Evolutionary conservation across 2,888 invertebrate genomes (phyloP).

Genomic region (Pseudeuparius sepicola): DNA sequence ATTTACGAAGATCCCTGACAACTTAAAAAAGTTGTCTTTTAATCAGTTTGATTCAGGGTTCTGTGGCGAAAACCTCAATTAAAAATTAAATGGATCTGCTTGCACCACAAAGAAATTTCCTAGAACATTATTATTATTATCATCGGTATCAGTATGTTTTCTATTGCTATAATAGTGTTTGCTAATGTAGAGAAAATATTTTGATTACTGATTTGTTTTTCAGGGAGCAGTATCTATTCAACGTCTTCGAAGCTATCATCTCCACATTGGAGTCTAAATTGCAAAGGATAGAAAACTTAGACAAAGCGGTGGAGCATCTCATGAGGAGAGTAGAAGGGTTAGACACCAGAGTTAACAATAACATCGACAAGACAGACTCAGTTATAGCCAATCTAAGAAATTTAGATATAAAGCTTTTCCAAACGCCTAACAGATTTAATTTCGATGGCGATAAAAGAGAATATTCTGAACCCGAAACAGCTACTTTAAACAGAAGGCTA

Average conservation of each 20-base stretch:
- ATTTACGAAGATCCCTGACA: too few species aligned
- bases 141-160: too few species aligned
- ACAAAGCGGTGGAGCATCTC: slow-evolving; percentile 78
- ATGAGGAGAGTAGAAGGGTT: slow-evolving; percentile 77
- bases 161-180: too few species aligned
- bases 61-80: too few species aligned
- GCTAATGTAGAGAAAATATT: too few species aligned
- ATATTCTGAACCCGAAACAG: slow-evolving; percentile 33
- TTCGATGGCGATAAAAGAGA: slow-evolving; percentile 17
- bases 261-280: slow-evolving; percentile 80
- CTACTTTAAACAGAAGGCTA: slow-evolving; percentile 54
- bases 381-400: slow-evolving; percentile 68
- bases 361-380: slow-evolving; percentile 75
- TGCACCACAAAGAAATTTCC: too few species aligned
- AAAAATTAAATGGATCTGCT: too few species aligned
- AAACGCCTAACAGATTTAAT: slow-evolving; percentile 31
- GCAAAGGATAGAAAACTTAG: slow-evolving; percentile 77
- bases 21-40: too few species aligned
- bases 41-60: too few species aligned
- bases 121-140: too few species aligned
- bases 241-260: slow-evolving; percentile 83
- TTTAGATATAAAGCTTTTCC: slow-evolving; percentile 66
- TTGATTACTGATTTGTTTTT: too few species aligned
- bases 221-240: slow-evolving; percentile 82
- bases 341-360: slow-evolving; percentile 72